Evolutionary conservation across 2,113 vertebrate genomes (phyloP).

Genomic region (Clarias gariepinus): DNA sequence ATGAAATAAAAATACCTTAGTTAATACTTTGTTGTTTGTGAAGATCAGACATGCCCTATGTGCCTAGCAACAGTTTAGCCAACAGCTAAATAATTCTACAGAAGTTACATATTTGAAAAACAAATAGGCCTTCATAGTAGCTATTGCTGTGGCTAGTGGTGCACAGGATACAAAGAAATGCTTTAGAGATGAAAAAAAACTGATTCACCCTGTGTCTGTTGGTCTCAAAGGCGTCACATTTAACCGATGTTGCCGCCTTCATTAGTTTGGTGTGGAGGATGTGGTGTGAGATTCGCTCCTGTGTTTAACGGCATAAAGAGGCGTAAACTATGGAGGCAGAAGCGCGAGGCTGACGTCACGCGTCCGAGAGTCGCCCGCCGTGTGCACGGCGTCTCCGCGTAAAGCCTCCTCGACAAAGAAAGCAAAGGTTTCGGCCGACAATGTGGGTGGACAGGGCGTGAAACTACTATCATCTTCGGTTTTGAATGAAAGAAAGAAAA

Average conservation of each 20-base stretch:
- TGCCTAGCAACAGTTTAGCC: background rate
- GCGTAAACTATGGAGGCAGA: conserved; percentile 69
- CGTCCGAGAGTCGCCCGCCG: conserved; percentile 79
- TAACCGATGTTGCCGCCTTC: conserved; percentile 60
- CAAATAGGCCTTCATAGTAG: background rate
- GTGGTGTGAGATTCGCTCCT: conserved; percentile 67
- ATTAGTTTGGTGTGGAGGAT: conserved; percentile 64
- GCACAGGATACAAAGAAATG: conserved; percentile 11
- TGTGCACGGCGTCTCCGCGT: conserved; percentile 79
- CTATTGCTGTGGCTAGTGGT: background rate
- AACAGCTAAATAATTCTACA: background rate
- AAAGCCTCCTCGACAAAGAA: conserved; percentile 73
- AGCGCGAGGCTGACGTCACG: conserved; percentile 72
- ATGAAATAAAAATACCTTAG: conserved; percentile 11
- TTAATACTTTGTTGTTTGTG: conserved; percentile 4
- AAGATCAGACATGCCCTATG: background rate
- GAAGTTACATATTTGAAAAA: background rate
- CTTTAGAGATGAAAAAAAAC: background rate
- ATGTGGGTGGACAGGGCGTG: conserved; percentile 93
- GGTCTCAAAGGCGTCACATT: conserved; percentile 22
- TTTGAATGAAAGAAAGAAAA: conserved; percentile 97
- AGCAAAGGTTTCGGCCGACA: conserved; percentile 81
- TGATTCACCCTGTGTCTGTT: conserved; percentile 13
- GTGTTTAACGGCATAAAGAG: conserved; percentile 70
- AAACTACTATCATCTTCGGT: conserved; percentile 98